Percentiles rank a stretch among this genome's conserved stretches.
phyloP scores from a whole-genome alignment of 2,113 vertebrate genomes.

The Cyanoramphus novaezelandiae region DNA sequence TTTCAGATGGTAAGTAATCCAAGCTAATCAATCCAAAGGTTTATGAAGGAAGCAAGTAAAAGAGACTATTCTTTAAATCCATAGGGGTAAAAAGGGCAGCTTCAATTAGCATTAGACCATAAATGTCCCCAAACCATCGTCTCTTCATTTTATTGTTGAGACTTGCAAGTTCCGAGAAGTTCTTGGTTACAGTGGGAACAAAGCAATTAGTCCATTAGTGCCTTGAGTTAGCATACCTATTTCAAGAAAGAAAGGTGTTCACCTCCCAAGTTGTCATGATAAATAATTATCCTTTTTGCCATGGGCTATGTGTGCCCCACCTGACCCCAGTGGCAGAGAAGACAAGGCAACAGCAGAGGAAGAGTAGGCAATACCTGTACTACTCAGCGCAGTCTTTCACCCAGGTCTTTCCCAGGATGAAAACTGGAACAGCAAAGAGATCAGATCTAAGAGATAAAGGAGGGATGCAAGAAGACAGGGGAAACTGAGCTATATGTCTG shows the following conservation, averaged over 20 bases:
- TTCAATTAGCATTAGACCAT: background rate
- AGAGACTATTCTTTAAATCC: background rate
- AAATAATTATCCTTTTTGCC: background rate
- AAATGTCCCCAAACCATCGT: background rate
- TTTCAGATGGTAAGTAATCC: background rate
- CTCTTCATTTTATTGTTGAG: background rate
- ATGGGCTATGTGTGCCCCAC: background rate
- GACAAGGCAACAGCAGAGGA: background rate
- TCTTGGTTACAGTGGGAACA: background rate
- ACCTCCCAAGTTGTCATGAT: background rate
- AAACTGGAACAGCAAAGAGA: background rate
- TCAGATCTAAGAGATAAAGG: background rate
- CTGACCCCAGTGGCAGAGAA: background rate
- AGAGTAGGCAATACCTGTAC: background rate
- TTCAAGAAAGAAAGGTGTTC: background rate
- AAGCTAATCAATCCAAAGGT: background rate
- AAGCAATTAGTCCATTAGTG: background rate
- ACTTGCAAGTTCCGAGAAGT: background rate
- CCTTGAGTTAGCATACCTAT: background rate
- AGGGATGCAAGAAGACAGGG: background rate
- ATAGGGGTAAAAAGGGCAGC: background rate
- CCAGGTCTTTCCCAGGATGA: background rate
- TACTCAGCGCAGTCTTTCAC: background rate
- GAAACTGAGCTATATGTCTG: background rate
- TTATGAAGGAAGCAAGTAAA: conserved; percentile 16